Percentiles rank a stretch among this genome's conserved stretches.
These are phyloP conservation scores for Liopterus haemorrhoidalis DNA, from an alignment of 2,888 invertebrate species.

Conservation along the genomic window DNA sequence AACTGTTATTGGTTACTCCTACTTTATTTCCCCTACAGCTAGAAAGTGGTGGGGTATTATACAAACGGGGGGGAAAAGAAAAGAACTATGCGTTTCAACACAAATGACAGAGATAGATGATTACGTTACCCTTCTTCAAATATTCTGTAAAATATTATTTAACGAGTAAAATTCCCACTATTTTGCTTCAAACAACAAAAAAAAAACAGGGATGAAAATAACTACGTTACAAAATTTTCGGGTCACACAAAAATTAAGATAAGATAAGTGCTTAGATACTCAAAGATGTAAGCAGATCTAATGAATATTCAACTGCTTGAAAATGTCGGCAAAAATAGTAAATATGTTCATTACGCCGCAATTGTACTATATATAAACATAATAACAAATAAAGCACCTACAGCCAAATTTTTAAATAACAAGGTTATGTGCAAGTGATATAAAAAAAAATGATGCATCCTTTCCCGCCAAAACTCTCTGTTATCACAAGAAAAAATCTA, in stretches of 20 bases:
- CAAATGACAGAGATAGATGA: conserved; percentile 12
- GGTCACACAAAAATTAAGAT: too few relatives aligned
- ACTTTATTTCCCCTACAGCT: conserved; percentile 12
- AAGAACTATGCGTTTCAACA: conserved; percentile 9
- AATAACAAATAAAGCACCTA: too few relatives aligned
- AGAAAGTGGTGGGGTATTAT: conserved; percentile 8
- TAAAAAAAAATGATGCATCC: too few relatives aligned
- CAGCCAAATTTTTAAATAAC: too few relatives aligned
- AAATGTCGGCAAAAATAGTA: not conserved
- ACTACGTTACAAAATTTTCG: too few relatives aligned
- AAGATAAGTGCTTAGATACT: not conserved
- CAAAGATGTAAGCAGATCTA: not conserved
- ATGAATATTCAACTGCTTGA: not conserved
- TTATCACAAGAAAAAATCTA: too few relatives aligned
- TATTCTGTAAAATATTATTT: too few relatives aligned
- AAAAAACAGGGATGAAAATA: not conserved
- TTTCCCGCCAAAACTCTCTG: too few relatives aligned
- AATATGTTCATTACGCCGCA: too few relatives aligned
- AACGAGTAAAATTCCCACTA: too few relatives aligned
- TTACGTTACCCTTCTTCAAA: conserved; percentile 7
- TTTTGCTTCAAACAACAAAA: not conserved
- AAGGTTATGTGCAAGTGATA: too few relatives aligned
- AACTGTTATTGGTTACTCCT: conserved; percentile 22
- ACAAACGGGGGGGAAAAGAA: conserved; percentile 15
- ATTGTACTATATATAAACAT: too few relatives aligned